These are phyloP conservation scores for Folsomia candida DNA, from an alignment of 2,888 invertebrate genomes.

Conservation along the genomic window DNA sequence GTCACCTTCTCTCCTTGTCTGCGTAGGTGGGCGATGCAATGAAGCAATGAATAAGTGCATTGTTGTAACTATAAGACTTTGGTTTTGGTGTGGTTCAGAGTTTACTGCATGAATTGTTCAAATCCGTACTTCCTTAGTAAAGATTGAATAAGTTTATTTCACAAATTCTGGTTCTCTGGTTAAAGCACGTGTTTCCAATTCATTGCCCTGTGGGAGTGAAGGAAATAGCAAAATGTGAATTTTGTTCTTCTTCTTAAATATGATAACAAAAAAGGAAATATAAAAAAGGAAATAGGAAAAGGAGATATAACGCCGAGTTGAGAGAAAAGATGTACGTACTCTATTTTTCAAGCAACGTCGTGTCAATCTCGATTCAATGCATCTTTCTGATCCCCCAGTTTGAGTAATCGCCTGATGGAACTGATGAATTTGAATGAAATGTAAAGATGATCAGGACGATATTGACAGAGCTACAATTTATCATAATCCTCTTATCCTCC, in stretches of 20 bases:
- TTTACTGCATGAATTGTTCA: not conserved
- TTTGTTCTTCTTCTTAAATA: no score
- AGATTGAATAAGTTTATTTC: not conserved
- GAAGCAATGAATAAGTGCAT: no score
- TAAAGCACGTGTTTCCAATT: slow-evolving; percentile 43
- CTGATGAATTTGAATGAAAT: not conserved
- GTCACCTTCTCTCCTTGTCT: not conserved
- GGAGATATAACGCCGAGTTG: no score
- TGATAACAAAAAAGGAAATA: no score
- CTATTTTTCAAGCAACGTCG: not conserved
- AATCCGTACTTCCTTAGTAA: not conserved
- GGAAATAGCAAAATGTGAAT: not conserved
- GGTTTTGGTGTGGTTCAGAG: not conserved
- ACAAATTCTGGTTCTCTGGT: slow-evolving; percentile 27
- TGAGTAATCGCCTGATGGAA: not conserved
- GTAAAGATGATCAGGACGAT: not conserved
- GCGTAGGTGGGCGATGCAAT: not conserved
- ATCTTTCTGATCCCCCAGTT: not conserved
- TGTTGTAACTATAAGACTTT: no score
- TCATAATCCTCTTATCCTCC: not conserved
- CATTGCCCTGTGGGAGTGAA: slow-evolving; percentile 31
- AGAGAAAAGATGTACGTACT: no score
- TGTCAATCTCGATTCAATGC: not conserved
- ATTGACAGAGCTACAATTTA: not conserved
- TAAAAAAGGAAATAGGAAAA: not conserved